Evolutionary conservation across 2,888 invertebrate species (phyloP).

Genomic region (Anticlea derivata): DNA sequence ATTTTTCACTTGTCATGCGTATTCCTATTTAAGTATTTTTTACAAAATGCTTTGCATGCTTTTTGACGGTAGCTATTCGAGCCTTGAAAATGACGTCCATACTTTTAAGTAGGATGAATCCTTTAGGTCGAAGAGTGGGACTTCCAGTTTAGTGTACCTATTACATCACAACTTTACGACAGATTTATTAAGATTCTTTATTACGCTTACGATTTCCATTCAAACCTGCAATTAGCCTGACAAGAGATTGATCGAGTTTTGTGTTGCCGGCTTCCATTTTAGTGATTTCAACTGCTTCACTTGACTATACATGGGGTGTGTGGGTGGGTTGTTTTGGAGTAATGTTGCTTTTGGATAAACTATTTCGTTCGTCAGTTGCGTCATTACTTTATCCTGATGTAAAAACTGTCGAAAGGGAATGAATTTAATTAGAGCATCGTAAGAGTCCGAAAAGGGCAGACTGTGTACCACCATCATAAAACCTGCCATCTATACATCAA

Average conservation of each 20-base stretch:
- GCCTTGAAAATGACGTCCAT: no score
- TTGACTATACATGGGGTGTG: constrained; percentile 29
- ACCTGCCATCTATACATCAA: no score
- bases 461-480: no score
- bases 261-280: constrained; percentile 34
- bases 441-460: no score
- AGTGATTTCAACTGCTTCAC: constrained; percentile 30
- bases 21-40: no score
- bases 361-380: constrained; percentile 15
- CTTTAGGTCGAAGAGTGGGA: no score
- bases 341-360: constrained; percentile 18
- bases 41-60: no score
- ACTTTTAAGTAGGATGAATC: no score
- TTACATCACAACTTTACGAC: constrained; percentile 19
- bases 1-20: no score
- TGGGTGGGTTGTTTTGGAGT: constrained; percentile 20
- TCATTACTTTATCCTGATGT: constrained; percentile 10
- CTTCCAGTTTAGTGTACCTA: neutral
- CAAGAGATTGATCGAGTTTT: constrained; percentile 49
- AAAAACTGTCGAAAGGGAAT: no score
- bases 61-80: no score
- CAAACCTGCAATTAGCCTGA: constrained; percentile 48
- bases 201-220: constrained; percentile 37
- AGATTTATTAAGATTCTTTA: constrained; percentile 40
- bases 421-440: no score